Conservation (phyloP, 2,797 vertebrate genomes). For the Furcifer pardalis region DNA sequence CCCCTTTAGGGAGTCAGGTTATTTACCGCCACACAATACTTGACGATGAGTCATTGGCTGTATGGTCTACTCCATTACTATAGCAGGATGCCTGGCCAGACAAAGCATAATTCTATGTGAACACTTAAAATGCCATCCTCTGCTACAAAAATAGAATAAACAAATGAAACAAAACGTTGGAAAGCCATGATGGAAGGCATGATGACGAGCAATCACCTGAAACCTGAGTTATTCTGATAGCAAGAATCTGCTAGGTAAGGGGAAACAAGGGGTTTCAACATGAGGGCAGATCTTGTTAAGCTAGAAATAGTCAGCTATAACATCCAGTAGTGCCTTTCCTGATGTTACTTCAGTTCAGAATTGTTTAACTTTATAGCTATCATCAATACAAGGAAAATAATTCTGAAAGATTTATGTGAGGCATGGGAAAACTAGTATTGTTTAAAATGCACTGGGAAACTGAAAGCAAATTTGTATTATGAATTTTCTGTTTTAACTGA, state of each 20-base stretch:
- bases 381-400: conserved; percentile 6
- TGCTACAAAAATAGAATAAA: too few species aligned
- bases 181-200: neutral
- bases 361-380: conserved; percentile 19
- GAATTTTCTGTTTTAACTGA: neutral
- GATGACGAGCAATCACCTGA: neutral
- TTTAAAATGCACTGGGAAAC: neutral
- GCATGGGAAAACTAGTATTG: neutral
- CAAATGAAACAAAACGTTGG: too few species aligned
- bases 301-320: neutral
- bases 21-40: too few species aligned
- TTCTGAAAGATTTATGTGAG: neutral
- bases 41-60: too few species aligned
- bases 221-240: neutral
- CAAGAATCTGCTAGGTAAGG: neutral
- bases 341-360: neutral
- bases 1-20: too few species aligned
- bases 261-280: neutral
- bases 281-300: neutral
- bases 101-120: neutral
- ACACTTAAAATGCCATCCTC: neutral
- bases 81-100: too few species aligned
- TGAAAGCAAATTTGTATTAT: neutral
- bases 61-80: too few species aligned
- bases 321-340: neutral